Evolutionary conservation across 2,888 invertebrate genomes (phyloP).

Genomic region (Schizaphis graminum): DNA sequence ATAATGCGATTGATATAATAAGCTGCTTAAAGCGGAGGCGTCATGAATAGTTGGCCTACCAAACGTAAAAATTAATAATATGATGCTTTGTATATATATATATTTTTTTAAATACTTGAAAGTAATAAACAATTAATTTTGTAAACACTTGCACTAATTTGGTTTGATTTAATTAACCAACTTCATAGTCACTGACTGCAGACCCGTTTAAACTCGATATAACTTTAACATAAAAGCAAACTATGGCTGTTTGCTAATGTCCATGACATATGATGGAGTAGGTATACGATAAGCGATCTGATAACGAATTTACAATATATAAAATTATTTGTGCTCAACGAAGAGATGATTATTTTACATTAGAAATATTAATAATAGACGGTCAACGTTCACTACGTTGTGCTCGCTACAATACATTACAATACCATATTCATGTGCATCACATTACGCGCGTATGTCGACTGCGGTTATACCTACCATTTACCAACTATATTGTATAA

Average conservation of each 20-base stretch:
- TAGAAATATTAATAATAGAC: neutral
- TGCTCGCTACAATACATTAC: neutral
- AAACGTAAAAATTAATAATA: neutral
- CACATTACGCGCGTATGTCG: neutral
- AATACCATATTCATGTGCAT: neutral
- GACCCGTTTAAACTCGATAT: neutral
- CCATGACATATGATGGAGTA: neutral
- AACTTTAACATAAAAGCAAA: neutral
- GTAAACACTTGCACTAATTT: neutral
- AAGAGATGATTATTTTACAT: neutral
- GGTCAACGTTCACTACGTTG: neutral
- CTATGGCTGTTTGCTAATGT: neutral
- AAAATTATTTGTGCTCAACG: neutral
- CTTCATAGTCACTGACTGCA: neutral
- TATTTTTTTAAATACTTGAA: neutral
- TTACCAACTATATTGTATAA: neutral
- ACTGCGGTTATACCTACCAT: neutral
- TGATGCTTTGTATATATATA: neutral
- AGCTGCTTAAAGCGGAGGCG: neutral
- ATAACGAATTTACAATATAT: neutral
- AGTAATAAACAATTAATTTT: neutral
- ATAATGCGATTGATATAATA: neutral
- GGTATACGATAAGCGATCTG: neutral
- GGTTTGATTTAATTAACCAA: neutral
- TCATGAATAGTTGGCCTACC: neutral